These are phyloP conservation scores for Agonopterix subpropinquella DNA, from an alignment of 2,888 invertebrate species.

Conservation along the genomic window DNA sequence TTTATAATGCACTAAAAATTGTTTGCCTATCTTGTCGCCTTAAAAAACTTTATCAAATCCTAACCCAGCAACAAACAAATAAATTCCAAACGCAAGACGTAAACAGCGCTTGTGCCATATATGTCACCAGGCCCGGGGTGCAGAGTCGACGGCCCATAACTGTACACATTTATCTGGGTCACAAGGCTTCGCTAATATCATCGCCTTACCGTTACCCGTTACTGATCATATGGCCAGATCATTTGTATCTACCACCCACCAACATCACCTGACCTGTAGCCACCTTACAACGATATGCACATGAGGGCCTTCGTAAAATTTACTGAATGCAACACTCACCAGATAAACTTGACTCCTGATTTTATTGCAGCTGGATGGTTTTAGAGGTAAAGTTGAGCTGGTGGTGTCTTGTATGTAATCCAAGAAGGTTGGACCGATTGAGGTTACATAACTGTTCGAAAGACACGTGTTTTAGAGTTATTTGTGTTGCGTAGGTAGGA, in stretches of 20 bases:
- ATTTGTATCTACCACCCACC: constrained; percentile 35
- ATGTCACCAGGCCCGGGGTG: constrained; percentile 35
- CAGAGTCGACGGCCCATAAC: constrained; percentile 39
- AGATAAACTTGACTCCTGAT: neutral
- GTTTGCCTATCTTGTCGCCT: no score
- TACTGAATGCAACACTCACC: neutral
- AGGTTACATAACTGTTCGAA: constrained; percentile 49
- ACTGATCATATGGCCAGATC: constrained; percentile 46
- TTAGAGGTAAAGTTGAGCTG: neutral
- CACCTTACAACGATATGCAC: neutral
- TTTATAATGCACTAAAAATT: no score
- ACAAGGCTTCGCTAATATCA: constrained; percentile 72
- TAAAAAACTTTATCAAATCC: no score
- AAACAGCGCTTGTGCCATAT: constrained; percentile 10
- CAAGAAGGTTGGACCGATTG: constrained; percentile 43
- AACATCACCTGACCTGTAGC: constrained; percentile 12
- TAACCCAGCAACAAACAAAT: no score
- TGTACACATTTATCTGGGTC: constrained; percentile 57
- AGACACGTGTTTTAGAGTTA: constrained; percentile 27
- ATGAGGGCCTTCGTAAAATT: no score
- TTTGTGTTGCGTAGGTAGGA: neutral
- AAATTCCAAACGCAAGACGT: no score
- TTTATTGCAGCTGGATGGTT: neutral
- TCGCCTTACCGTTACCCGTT: constrained; percentile 46
- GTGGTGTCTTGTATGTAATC: constrained; percentile 23